phyloP scores from a whole-genome alignment of 2,113 vertebrate species.

The Sturnira hondurensis region DNA sequence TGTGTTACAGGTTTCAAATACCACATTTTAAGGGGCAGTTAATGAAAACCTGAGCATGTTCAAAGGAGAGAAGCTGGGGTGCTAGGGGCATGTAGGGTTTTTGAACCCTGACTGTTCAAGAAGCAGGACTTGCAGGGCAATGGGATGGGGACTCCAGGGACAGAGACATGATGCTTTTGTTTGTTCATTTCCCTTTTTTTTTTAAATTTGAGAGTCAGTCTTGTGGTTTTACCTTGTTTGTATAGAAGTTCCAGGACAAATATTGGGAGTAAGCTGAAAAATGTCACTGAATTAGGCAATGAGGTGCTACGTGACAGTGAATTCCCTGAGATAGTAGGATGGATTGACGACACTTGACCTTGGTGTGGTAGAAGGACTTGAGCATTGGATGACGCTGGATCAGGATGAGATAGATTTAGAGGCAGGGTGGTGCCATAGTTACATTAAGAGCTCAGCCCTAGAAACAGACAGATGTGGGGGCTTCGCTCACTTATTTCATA shows the following conservation, averaged over 20 bases:
- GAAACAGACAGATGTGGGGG: background rate
- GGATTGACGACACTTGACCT: too few species aligned
- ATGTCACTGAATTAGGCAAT: background rate
- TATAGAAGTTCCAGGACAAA: background rate
- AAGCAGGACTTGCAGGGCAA: accelerated
- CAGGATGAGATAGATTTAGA: background rate
- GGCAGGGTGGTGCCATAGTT: background rate
- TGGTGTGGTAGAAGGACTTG: background rate
- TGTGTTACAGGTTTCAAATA: background rate
- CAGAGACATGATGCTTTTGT: background rate
- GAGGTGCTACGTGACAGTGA: background rate
- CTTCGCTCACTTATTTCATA: background rate
- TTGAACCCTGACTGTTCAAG: too few species aligned
- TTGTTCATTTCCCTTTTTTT: background rate
- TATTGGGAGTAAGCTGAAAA: background rate
- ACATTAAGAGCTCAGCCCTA: background rate
- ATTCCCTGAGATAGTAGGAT: background rate
- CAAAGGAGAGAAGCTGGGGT: background rate
- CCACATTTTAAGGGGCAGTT: background rate
- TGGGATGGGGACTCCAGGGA: background rate
- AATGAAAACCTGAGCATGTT: background rate
- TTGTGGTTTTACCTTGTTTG: background rate
- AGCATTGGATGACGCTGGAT: background rate
- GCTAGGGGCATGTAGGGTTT: background rate
- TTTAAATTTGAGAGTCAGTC: background rate